Evolutionary conservation across 2,888 invertebrate species (phyloP).

Genomic region (Conistra vaccinii): DNA sequence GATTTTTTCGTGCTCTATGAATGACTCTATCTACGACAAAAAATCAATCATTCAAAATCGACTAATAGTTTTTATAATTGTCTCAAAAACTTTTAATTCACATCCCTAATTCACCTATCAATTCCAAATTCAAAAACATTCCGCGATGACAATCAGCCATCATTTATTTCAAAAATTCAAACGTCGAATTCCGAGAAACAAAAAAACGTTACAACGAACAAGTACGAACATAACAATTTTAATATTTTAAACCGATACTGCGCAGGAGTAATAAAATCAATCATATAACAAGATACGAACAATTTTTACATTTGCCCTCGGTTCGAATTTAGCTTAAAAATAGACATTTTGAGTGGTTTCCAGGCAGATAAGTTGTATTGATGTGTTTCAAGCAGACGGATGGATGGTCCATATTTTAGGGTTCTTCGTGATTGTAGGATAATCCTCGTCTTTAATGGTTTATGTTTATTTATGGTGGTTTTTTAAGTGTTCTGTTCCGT

Average conservation of each 20-base stretch:
- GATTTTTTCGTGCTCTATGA: not conserved
- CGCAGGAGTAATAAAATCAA: slow-evolving; percentile 87
- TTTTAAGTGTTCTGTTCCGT: slow-evolving; percentile 61
- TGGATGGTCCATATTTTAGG: slow-evolving; percentile 80
- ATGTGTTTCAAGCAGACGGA: slow-evolving; percentile 82
- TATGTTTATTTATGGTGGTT: slow-evolving; percentile 62
- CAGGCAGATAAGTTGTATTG: slow-evolving; percentile 86
- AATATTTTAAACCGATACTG: slow-evolving; percentile 83
- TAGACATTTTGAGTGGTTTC: slow-evolving; percentile 88
- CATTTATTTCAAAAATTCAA: slow-evolving; percentile 59
- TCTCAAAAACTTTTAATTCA: not conserved
- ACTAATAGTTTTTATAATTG: not conserved
- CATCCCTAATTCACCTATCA: slow-evolving; percentile 27
- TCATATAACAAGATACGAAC: slow-evolving; percentile 86
- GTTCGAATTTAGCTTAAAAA: slow-evolving; percentile 86
- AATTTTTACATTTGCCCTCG: slow-evolving; percentile 85
- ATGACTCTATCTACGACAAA: not conserved
- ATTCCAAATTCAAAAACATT: slow-evolving; percentile 50
- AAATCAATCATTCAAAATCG: not conserved
- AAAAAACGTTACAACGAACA: slow-evolving; percentile 72
- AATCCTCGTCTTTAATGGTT: slow-evolving; percentile 69
- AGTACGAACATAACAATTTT: slow-evolving; percentile 71
- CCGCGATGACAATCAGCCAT: slow-evolving; percentile 54
- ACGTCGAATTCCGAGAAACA: slow-evolving; percentile 66
- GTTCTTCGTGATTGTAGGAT: slow-evolving; percentile 74